These are phyloP conservation scores for Cololabis saira DNA, from an alignment of 2,113 vertebrate genomes.

Conservation along the genomic window DNA sequence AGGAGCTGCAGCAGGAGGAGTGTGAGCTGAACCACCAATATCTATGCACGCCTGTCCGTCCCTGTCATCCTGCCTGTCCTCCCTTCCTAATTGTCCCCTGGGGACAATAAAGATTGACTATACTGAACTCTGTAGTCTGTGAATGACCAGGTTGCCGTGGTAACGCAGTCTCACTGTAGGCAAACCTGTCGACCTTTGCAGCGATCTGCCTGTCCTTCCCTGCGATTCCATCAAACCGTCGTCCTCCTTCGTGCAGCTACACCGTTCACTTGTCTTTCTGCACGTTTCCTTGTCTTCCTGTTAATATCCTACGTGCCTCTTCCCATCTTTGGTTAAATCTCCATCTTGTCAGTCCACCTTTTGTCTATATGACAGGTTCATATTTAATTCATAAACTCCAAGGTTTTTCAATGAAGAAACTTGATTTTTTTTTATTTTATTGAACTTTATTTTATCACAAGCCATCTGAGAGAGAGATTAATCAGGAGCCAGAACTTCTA, in stretches of 20 bases:
- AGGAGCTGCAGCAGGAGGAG: background rate
- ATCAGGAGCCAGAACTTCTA: slow-evolving; percentile 49
- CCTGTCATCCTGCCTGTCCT: background rate
- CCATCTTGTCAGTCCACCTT: slow-evolving; percentile 1
- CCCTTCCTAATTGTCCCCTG: slow-evolving; percentile 49
- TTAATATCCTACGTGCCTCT: background rate
- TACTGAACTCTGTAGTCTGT: slow-evolving; percentile 40
- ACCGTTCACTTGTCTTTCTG: background rate
- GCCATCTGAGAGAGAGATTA: slow-evolving; percentile 44
- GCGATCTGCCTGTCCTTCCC: slow-evolving; percentile 25
- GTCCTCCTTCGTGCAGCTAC: background rate
- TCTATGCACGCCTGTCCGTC: background rate
- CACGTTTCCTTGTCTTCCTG: background rate
- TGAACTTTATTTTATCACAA: slow-evolving; percentile 15
- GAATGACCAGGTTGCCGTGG: slow-evolving; percentile 58
- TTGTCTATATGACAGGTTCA: slow-evolving; percentile 23
- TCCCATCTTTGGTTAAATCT: slow-evolving; percentile 8
- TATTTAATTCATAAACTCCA: slow-evolving; percentile 39
- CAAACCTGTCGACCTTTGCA: slow-evolving; percentile 49
- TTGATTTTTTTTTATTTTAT: slow-evolving; percentile 45
- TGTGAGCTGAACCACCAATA: slow-evolving; percentile 5
- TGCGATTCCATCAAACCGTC: slow-evolving; percentile 9
- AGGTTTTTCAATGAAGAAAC: slow-evolving; percentile 3
- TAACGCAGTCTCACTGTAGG: slow-evolving; percentile 41
- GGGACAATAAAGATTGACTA: slow-evolving; percentile 50